A percentile compares a stretch with the other conserved stretches of the same genome.
These are phyloP conservation scores for Alligator sinensis DNA, from an alignment of 2,113 vertebrate species.

Conservation along the genomic window DNA sequence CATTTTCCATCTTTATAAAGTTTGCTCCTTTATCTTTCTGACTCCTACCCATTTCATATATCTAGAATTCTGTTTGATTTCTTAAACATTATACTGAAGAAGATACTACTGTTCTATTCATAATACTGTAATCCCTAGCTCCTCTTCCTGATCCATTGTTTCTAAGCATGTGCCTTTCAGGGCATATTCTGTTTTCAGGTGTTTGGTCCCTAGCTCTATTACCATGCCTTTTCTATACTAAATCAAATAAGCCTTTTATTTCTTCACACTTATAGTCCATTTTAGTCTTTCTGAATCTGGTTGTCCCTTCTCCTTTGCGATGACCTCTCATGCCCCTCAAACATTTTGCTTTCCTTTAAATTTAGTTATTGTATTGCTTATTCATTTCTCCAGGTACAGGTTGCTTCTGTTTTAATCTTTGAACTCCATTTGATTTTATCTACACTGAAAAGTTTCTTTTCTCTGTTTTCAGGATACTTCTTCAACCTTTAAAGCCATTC, in stretches of 20 bases:
- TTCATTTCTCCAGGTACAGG: constrained; percentile 42
- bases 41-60: background rate
- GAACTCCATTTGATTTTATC: constrained; percentile 54
- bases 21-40: background rate
- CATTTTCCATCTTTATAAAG: background rate
- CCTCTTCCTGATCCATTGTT: background rate
- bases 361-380: constrained; percentile 34
- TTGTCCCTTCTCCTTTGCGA: background rate
- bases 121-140: background rate
- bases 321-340: constrained; percentile 27
- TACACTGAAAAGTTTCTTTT: constrained; percentile 9
- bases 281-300: constrained; percentile 23
- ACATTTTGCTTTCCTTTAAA: background rate
- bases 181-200: background rate
- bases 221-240: background rate
- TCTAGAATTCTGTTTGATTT: background rate
- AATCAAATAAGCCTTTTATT: constrained; percentile 42
- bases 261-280: background rate
- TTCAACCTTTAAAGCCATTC: constrained; percentile 37
- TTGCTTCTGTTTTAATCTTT: constrained; percentile 24
- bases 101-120: background rate
- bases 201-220: background rate
- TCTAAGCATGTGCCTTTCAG: background rate
- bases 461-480: constrained; percentile 13
- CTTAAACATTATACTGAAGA: background rate